Conservation (phyloP, 2,797 vertebrate species). For the Gymnocypris eckloni region DNA sequence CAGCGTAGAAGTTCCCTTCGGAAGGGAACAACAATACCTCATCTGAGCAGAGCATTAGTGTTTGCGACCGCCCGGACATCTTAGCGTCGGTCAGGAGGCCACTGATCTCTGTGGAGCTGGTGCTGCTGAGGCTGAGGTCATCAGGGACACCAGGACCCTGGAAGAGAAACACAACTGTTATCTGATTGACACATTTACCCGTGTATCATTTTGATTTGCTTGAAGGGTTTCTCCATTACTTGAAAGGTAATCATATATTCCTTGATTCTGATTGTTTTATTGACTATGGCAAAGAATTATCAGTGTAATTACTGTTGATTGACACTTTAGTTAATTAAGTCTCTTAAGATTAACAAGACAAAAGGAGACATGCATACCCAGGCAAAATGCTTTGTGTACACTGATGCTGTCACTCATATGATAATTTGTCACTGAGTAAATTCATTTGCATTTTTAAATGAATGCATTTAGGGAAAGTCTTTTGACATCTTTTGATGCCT, state of each 20-base stretch:
- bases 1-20: no score
- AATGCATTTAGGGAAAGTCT: background rate
- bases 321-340: slow-evolving; percentile 23
- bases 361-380: background rate
- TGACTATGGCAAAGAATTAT: slow-evolving; percentile 3
- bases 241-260: slow-evolving; percentile 1
- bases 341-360: slow-evolving; percentile 1
- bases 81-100: slow-evolving; percentile 85
- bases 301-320: slow-evolving; percentile 33
- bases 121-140: slow-evolving; percentile 92
- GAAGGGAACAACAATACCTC: slow-evolving; percentile 79
- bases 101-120: slow-evolving; percentile 91
- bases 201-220: background rate
- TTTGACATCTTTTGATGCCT: background rate
- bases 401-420: slow-evolving; percentile 10
- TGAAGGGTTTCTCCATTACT: background rate
- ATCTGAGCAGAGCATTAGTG: slow-evolving; percentile 85
- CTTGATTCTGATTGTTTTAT: slow-evolving; percentile 34
- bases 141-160: slow-evolving; percentile 85
- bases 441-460: background rate
- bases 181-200: slow-evolving; percentile 3
- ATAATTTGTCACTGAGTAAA: background rate
- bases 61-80: slow-evolving; percentile 81
- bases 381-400: slow-evolving; percentile 2
- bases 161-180: slow-evolving; percentile 35